These are phyloP conservation scores for Leptinotarsa haldemani DNA, from an alignment of 2,888 invertebrate species.

Conservation along the genomic window DNA sequence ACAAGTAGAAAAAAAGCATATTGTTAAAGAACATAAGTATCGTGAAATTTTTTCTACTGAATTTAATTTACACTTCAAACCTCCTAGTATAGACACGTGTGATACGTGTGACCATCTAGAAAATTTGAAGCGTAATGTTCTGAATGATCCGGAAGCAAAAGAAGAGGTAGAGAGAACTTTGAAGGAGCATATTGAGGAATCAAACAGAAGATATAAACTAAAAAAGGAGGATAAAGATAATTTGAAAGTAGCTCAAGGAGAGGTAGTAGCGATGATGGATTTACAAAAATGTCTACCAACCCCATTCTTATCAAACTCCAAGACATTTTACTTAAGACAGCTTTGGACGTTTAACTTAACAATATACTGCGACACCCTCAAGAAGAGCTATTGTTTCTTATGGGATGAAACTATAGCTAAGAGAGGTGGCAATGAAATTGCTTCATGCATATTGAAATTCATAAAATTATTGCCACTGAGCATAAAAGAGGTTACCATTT, in stretches of 20 bases:
- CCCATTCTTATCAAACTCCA: not conserved
- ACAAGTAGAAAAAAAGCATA: no score
- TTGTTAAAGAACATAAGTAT: no score
- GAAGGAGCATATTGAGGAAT: not conserved
- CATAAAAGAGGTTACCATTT: conserved; percentile 15
- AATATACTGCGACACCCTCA: no score
- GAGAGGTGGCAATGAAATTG: conserved; percentile 45
- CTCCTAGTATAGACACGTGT: no score
- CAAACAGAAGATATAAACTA: conserved; percentile 2
- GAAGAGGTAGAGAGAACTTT: not conserved
- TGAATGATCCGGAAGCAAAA: not conserved
- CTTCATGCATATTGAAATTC: conserved; percentile 44
- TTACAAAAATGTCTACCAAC: not conserved
- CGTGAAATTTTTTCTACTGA: no score
- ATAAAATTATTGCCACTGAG: not conserved
- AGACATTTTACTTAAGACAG: not conserved
- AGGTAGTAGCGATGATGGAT: conserved; percentile 27
- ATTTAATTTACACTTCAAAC: no score
- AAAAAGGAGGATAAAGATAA: not conserved
- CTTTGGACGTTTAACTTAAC: conserved; percentile 4
- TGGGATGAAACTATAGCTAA: no score
- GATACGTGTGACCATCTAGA: conserved; percentile 1
- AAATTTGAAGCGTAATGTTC: not conserved
- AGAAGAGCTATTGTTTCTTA: no score
- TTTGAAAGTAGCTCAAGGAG: conserved; percentile 66